A percentile compares a stretch with the other conserved stretches of the same genome.
Conservation (phyloP, 2,113 vertebrate genomes). For the Talpa occidentalis region DNA sequence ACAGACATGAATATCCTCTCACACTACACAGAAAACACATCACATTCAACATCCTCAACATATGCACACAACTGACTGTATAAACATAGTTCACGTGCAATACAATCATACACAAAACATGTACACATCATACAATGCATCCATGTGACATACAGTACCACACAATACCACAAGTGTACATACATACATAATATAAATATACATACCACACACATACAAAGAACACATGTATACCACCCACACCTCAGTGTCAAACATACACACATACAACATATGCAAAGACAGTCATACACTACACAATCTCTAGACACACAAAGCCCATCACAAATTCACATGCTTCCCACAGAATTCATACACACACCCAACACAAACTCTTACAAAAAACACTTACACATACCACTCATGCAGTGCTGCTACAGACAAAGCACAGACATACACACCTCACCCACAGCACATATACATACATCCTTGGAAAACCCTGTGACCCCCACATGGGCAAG, state of each 20-base stretch:
- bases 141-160: too few species aligned
- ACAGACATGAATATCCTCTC: background rate
- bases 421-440: too few species aligned
- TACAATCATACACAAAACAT: background rate
- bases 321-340: background rate
- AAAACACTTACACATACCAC: background rate
- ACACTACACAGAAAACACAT: background rate
- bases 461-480: background rate
- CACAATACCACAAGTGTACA: background rate
- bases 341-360: background rate
- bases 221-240: background rate
- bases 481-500: too few species aligned
- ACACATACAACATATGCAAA: background rate
- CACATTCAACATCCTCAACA: background rate
- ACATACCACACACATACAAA: too few species aligned
- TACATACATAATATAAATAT: too few species aligned
- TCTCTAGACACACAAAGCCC: background rate
- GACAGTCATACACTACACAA: background rate
- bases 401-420: fast-evolving
- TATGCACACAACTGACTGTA: background rate
- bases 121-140: background rate
- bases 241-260: background rate
- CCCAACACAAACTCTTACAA: background rate
- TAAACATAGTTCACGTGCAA: background rate
- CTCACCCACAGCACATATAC: too few species aligned